Percentiles rank a stretch among this genome's conserved stretches.
Conservation (phyloP, 2,797 vertebrate species). For the Pangasius djambal region DNA sequence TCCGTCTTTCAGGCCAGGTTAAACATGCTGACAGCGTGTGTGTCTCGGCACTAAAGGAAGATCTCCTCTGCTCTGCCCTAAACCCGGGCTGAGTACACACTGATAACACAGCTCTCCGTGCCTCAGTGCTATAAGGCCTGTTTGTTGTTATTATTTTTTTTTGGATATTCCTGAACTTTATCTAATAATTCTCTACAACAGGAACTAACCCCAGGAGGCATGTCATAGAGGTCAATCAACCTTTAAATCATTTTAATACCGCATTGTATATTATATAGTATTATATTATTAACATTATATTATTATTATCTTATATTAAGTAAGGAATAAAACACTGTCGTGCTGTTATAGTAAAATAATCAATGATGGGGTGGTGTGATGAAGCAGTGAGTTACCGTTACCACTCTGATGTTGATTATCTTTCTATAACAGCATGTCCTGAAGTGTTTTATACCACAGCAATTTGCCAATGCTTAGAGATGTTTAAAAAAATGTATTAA, state of each 20-base stretch:
- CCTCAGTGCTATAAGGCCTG: not conserved
- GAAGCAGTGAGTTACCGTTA: too few species aligned
- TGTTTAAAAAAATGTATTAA: too few species aligned
- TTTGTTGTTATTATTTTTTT: not conserved
- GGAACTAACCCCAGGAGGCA: not conserved
- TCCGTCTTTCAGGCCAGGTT: slow-evolving; percentile 44
- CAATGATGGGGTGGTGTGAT: not conserved
- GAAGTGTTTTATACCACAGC: not conserved
- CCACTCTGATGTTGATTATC: not conserved
- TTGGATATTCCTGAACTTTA: not conserved
- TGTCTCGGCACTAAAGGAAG: slow-evolving; percentile 59
- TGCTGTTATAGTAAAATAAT: not conserved
- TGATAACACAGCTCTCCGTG: not conserved
- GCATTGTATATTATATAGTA: not conserved
- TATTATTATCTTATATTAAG: not conserved
- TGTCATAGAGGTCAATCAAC: not conserved
- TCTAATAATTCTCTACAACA: not conserved
- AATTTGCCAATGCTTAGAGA: too few species aligned
- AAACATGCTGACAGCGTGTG: slow-evolving; percentile 63
- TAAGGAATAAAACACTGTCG: not conserved
- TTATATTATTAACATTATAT: not conserved
- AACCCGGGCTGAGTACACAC: slow-evolving; percentile 64
- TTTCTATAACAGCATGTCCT: not conserved
- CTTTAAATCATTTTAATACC: not conserved
- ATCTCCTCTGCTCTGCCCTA: slow-evolving; percentile 58